Evolutionary conservation across 37 sponge, comb jelly and placozoan genomes (phyloP), one percentile per base, ranked within the genome.

Genomic region (Geodia barretti): DNA sequence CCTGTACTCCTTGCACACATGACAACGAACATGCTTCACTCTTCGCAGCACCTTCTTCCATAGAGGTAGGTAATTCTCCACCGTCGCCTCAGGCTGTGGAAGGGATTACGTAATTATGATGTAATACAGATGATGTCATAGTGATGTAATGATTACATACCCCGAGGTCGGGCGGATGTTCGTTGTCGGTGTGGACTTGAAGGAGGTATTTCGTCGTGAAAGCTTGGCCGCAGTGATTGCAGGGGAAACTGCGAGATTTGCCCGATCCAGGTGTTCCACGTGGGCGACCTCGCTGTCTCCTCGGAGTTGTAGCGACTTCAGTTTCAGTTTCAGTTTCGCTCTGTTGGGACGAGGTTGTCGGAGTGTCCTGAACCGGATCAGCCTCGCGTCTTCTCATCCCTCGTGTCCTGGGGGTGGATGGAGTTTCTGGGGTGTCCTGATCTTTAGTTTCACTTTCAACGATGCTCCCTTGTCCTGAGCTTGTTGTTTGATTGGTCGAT

Each of bases 201-300:
- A 87, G 72, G 14, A 81, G 72, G 4, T 47, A 2, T 38, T 75
- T 80, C n/a, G 72, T 80, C 8, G 78, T 60, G 70, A 80, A 87
- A 0, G 40, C 1, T 33, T 74, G 58, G 32, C 36, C 77, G 69
- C 88, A 87, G 2, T 76, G 25, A 19, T 60, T n/a, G 41, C 88
- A 87, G 24, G 37, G 72, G 21, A 72, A 72, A n/a, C 21, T 17
- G 1, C 35, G 31, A 36, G n/a, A 40, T 62, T 31, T 1, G 37
- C 30, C n/a, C 20, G 76, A 60, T 32, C 70, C 2, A 31, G 21
- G 25, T 4, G 3, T 69, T 26, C 4, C 5, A 1, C 70, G 7
- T 2, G 29, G 70, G 21, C 70, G 19, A 11, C 70, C 70, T 30
- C 70, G n/a, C n/a, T n/a, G 25, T 69, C 5, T 8, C 70, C 3